Base-by-base conservation (phyloP, 1,140 invertebrate genomes). In the Drosophila varians region DNA sequence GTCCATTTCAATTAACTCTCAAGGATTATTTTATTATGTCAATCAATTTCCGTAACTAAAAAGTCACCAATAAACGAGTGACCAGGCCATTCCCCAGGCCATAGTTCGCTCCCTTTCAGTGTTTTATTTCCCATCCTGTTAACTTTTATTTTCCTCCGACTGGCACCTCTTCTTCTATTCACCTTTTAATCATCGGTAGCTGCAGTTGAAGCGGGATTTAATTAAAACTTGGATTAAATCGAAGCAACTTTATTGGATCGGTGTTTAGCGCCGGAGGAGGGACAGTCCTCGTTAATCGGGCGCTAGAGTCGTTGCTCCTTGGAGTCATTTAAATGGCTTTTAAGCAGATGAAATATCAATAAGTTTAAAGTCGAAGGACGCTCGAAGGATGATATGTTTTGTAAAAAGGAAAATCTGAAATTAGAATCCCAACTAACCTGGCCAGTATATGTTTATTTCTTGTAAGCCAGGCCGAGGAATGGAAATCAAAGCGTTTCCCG, bases 11-110 rank as follows among this genome's bases (percentile, higher is more conserved):
- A 86, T 86, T 86, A 86, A 86, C 82, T 76, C 76, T 86, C 58
- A 79, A 86, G 80, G 80, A 86, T 86, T 86, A 86, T 86, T 86
- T 86, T 86, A 86, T 86, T 86, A 87, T 86, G 82, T 86, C 82
- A 77, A 86, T 87, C 80, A 86, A 86, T 87, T 86, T 86, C 82
- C 80, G 82, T 54, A 74, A 76, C 80, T 84, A 86, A 86, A 84
- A 84, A 86, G 72, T 65, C 76, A 70, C 68, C 66, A 57, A 70
- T 77, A 73, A 77, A 77, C 54, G 53, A 7, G 11, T 23, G 53
- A 26, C 21, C 9, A 12, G 19, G 7, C 26, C 9, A n/a, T 25
- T 31, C 26, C 28, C 25, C 34, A 18, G 16, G 28, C 11, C 19
- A 7, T 12, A 56, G 60, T 71, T 60, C 49, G 28, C 52, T 48